phyloP scores from a whole-genome alignment of 2,113 vertebrate genomes.

The Eira barbara region DNA sequence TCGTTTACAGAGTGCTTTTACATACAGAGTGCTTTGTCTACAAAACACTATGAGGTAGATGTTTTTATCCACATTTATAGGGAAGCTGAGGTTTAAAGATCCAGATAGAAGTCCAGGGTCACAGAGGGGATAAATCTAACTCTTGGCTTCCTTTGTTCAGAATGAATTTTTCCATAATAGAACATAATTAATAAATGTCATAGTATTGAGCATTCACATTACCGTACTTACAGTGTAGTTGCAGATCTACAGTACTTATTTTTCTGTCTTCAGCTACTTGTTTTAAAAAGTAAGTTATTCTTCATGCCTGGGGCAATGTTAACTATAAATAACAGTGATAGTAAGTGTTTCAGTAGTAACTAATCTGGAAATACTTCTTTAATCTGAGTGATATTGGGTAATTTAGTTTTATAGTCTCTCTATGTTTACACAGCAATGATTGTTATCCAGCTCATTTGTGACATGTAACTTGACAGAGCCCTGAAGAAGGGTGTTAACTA shows the following conservation, averaged over 20 bases:
- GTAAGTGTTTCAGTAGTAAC: neutral
- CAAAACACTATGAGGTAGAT: neutral
- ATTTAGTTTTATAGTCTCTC: slow-evolving; percentile 16
- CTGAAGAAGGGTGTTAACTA: neutral
- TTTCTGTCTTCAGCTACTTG: neutral
- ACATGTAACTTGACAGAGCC: neutral
- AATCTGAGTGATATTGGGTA: neutral
- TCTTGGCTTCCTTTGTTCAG: neutral
- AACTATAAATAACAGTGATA: neutral
- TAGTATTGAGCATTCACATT: neutral
- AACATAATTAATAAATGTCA: neutral
- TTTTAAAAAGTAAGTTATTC: neutral
- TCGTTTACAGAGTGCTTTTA: neutral
- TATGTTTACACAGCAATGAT: neutral
- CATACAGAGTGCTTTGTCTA: neutral
- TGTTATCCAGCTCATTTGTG: neutral
- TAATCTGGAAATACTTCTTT: neutral
- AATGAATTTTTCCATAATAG: neutral
- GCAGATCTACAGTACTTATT: neutral
- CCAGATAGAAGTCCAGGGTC: neutral
- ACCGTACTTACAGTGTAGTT: neutral
- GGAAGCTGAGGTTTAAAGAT: neutral
- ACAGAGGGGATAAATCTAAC: neutral
- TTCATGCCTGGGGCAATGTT: neutral
- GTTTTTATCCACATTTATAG: neutral